Evolutionary conservation across 2,888 invertebrate species (phyloP).

Genomic region (Exocentrus adspersus): DNA sequence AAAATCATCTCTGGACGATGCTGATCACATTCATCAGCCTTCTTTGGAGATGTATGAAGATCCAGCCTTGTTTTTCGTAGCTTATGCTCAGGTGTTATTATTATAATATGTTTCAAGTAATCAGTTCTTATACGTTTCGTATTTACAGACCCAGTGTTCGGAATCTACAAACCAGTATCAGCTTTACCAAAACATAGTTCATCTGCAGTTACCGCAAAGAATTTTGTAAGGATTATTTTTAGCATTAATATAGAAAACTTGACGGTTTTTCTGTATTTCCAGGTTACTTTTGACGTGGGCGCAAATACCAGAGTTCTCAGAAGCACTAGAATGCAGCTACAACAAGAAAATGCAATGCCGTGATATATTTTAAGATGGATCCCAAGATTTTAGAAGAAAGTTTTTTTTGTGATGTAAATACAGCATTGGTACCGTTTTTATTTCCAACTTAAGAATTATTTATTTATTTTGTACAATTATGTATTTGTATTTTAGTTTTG

Average conservation of each 20-base stretch:
- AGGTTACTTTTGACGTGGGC: conserved; percentile 58
- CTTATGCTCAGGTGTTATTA: conserved; percentile 66
- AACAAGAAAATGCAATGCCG: conserved; percentile 44
- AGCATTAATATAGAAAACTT: no score
- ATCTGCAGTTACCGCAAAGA: conserved; percentile 59
- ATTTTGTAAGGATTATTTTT: conserved; percentile 63
- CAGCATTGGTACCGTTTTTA: conserved; percentile 15
- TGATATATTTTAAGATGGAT: conserved; percentile 36
- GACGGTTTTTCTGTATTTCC: conserved; percentile 40
- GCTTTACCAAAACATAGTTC: conserved; percentile 59
- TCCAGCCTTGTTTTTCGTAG: conserved; percentile 67
- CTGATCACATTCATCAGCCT: conserved; percentile 62
- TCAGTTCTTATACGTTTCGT: conserved; percentile 33
- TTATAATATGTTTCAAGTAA: neutral
- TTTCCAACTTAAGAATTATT: conserved; percentile 17
- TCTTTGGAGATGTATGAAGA: conserved; percentile 64
- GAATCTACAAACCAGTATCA: conserved; percentile 58
- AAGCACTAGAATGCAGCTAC: conserved; percentile 49
- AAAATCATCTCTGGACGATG: conserved; percentile 42
- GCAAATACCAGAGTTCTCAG: conserved; percentile 56
- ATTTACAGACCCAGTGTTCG: conserved; percentile 61
- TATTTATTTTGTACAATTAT: conserved; percentile 37
- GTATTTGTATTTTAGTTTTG: conserved; percentile 7
- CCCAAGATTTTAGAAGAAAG: conserved; percentile 11
- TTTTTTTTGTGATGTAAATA: conserved; percentile 31